phyloP scores from a whole-genome alignment of 2,888 invertebrate species.

The Acronicta aceris region DNA sequence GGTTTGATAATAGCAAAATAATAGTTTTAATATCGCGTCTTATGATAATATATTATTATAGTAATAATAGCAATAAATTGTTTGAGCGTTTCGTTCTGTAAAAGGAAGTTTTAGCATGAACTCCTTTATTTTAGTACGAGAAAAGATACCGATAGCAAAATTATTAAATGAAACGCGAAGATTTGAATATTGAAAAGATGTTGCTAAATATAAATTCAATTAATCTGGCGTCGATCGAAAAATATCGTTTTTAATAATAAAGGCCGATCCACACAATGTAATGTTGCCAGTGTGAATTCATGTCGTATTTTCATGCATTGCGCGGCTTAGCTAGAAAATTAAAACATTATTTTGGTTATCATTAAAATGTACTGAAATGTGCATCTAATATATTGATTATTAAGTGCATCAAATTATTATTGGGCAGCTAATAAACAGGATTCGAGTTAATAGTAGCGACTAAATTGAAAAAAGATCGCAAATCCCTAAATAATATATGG shows the following conservation, averaged over 20 bases:
- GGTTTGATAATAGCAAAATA: constrained; percentile 44
- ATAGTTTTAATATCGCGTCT: constrained; percentile 52
- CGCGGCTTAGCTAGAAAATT: constrained; percentile 4
- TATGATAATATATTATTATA: constrained; percentile 35
- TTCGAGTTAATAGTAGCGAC: constrained; percentile 5
- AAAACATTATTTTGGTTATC: constrained; percentile 20
- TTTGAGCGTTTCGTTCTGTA: constrained; percentile 23
- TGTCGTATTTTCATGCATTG: too few relatives aligned
- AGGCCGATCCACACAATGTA: constrained; percentile 3
- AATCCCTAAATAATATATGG: neutral
- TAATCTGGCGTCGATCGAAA: constrained; percentile 19
- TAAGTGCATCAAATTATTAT: constrained; percentile 14
- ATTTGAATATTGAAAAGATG: constrained; percentile 28
- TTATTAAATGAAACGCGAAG: constrained; percentile 26
- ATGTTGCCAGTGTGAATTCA: neutral
- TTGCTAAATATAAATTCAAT: constrained; percentile 29
- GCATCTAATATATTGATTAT: too few relatives aligned
- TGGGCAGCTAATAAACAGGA: constrained; percentile 33
- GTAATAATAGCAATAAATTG: constrained; percentile 37
- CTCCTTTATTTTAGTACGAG: constrained; percentile 15
- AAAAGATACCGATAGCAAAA: constrained; percentile 7
- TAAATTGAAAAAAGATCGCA: neutral
- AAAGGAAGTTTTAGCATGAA: constrained; percentile 35
- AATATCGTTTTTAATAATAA: constrained; percentile 23
- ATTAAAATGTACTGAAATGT: too few relatives aligned